phyloP scores from a whole-genome alignment of 2,797 vertebrate species.

The Vultur gryphus region DNA sequence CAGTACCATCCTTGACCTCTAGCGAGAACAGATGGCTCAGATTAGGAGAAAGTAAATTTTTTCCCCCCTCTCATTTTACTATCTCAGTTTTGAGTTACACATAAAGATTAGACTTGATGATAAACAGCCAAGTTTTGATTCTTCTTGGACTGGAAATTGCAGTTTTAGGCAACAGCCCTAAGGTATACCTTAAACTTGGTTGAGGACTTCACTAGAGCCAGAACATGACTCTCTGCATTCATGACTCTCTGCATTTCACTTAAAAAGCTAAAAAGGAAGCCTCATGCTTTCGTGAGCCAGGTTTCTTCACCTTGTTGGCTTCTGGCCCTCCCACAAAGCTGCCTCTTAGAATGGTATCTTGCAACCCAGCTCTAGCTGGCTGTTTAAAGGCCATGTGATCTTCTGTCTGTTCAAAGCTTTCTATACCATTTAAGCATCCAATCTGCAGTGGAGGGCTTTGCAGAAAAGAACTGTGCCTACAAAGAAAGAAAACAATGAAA shows the following conservation, averaged over 20 bases:
- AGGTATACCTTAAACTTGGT: neutral
- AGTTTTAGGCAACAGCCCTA: neutral
- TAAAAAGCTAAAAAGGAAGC: neutral
- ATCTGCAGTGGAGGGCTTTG: neutral
- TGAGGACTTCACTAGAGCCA: neutral
- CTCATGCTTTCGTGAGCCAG: neutral
- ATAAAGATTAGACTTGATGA: neutral
- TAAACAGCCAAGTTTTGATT: slow-evolving; percentile 31
- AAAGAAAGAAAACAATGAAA: neutral
- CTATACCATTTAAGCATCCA: neutral
- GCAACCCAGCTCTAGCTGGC: neutral
- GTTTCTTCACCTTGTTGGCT: slow-evolving; percentile 5
- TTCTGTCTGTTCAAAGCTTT: neutral
- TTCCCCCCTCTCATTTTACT: neutral
- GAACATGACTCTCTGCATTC: neutral
- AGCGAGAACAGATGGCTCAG: slow-evolving; percentile 31
- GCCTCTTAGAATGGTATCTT: neutral
- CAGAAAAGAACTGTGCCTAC: neutral
- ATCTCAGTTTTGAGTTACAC: slow-evolving; percentile 17
- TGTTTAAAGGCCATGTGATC: neutral
- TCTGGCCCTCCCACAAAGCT: neutral
- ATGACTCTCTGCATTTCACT: neutral
- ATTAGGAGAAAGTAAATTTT: neutral
- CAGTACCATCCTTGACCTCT: slow-evolving; percentile 17
- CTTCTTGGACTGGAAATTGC: slow-evolving; percentile 7